Evolutionary conservation across 2,888 invertebrate species (phyloP), one percentile per base, ranked within the genome.

Genomic region (Tenthredo notha): DNA sequence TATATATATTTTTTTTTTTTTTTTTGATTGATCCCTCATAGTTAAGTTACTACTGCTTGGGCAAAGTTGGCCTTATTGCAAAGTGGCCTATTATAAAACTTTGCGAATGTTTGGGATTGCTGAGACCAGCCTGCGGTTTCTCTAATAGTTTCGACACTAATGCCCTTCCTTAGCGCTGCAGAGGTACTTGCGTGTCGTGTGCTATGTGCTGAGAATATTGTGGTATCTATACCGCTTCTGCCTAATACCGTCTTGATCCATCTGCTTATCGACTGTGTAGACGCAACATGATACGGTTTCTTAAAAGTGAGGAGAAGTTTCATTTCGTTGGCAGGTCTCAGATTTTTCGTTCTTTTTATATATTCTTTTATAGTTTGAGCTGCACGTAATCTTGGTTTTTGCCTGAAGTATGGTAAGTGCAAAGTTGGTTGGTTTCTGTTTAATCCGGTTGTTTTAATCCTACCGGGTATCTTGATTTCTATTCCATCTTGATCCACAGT

Each of bases 111-210:
- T 65, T 65, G 65, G 7, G 65, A 65, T 65, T 65, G 65, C 4
- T 65, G 65, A 65, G 65, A 65, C 65, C 65, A 65, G 29, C 65
- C 65, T 65, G 65, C 65, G 65, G 65, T 65, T 65, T 65, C 65
- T 10, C 65, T 65, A 29, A 85, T 85, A 4, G 72, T 50, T 21
- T 86, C 84, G 1, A 86, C 25, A 33, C 25, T 61, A 18, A 85
- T 72, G 2, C 84, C 84, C 10, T 72, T 75, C 37, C 72, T 82
- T 7, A 70, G 33, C 25, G 77, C 84, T 47, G 85, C 67, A 15
- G 80, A 86, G 10, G 85, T 86, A n/a, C 85, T 75, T n/a, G 86
- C 86, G 29, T 87, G 84, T n/a, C 86, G 65, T 12, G 84, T 86
- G n/a, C 86, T 86, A 80, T 87, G 85, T 0, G 86, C 87, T n/a